Base-by-base conservation (phyloP, 2,113 vertebrate species). In the Oryzias melastigma region DNA sequence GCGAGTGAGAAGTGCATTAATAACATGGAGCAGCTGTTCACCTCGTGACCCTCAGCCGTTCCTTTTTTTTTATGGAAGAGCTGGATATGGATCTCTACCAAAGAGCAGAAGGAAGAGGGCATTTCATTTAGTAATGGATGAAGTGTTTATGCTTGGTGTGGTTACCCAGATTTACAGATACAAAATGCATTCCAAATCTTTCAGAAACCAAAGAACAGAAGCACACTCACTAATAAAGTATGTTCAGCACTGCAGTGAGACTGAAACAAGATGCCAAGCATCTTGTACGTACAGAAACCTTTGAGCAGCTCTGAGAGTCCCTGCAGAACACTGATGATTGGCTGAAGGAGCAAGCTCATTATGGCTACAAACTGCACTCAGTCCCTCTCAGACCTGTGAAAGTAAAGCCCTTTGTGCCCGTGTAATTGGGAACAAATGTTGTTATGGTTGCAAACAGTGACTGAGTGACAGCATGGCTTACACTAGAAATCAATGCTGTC, bases 341-440 rank as follows among this genome's bases (percentile, higher is more conserved):
- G 77, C 62, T 73, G 51, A 68, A 71, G 27, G 25, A 72, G 35
- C 16, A 16, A 62, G 52, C 55, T 67, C 64, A 75, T 80, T 69
- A 65, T 6, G 2, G 63, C 61, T 46, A 58, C 42, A 71, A 53
- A 71, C 44, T 68, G 52, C 22, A 46, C 64, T 63, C 53, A 29
- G 53, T 73, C 73, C 62, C 45, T 75, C 51, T 44, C 29, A 41
- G 47, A 72, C 45, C 65, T 67, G 60, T 72, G 71, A 77, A 75
- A 81, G 75, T 58, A 72, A 41, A 80, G 48, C 29, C 49, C 41
- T 52, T 24, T 48, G 50, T 58, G 52, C 48, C 13, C 47, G 64
- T 75, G 78, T 75, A 81, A 10, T 47, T 76, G 62, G 81, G 80
- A 81, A 82, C 76, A 77, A 77, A 84, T 60, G 64, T 58, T 64